Conservation (phyloP, 2,888 invertebrate species). For the Drosophila rubida region DNA sequence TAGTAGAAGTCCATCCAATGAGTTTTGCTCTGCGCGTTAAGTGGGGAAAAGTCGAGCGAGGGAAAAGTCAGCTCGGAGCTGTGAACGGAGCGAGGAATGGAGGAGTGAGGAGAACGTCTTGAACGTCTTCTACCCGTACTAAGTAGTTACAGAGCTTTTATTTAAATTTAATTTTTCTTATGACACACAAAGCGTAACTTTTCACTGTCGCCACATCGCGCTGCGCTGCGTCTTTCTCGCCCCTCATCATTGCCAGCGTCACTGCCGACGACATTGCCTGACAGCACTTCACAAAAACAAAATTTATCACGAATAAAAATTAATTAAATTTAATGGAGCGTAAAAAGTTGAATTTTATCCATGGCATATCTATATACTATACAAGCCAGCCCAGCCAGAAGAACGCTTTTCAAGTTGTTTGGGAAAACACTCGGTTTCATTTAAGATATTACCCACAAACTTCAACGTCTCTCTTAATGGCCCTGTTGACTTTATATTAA, state of each 20-base stretch:
- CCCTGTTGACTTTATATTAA: background rate
- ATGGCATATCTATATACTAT: conserved; percentile 13
- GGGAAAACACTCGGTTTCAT: conserved; percentile 15
- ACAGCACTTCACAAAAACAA: conserved; percentile 57
- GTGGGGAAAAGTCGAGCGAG: conserved; percentile 17
- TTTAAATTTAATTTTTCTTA: conserved; percentile 61
- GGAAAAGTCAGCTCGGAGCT: conserved; percentile 51
- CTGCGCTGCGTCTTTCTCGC: background rate
- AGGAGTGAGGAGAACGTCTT: too few relatives aligned
- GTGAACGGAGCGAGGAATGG: background rate
- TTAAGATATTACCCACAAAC: conserved; percentile 6
- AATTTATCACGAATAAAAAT: conserved; percentile 71
- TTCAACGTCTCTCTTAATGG: background rate
- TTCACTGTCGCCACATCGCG: conserved; percentile 27
- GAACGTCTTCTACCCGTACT: conserved; percentile 20
- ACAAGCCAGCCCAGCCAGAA: background rate
- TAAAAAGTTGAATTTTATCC: conserved; percentile 54
- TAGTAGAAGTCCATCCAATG: conserved; percentile 7
- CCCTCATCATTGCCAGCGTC: conserved; percentile 26
- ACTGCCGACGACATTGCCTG: conserved; percentile 39
- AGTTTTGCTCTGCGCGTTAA: background rate
- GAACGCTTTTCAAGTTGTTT: conserved; percentile 18
- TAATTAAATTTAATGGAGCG: conserved; percentile 76
- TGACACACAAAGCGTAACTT: conserved; percentile 34
- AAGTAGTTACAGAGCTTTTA: conserved; percentile 36